Evolutionary conservation across 1,140 invertebrate species (phyloP).

Genomic region (Eupristina koningsbergeri): DNA sequence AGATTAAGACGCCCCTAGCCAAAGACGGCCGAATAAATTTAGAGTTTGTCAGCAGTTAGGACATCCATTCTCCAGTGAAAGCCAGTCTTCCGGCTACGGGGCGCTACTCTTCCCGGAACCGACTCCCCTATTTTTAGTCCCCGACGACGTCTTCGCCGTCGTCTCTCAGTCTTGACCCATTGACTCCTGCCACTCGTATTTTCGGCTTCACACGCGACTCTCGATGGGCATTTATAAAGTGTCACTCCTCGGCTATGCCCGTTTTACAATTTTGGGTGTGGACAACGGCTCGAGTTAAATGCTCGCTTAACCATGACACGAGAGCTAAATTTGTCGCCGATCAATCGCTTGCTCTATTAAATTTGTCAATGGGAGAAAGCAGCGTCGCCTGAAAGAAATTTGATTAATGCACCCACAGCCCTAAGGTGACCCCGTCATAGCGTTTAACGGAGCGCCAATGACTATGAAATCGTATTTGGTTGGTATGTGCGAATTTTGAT

Average conservation of each 20-base stretch:
- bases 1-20: constrained; percentile 1
- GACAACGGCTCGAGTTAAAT: neutral
- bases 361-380: neutral
- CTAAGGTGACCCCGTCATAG: too few relatives aligned
- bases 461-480: too few relatives aligned
- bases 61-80: constrained; percentile 9
- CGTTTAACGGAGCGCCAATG: too few relatives aligned
- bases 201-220: neutral
- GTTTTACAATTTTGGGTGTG: neutral
- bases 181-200: constrained; percentile 27
- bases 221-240: neutral
- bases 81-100: neutral
- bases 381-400: too few relatives aligned
- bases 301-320: neutral
- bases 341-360: too few relatives aligned
- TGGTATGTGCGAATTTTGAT: too few relatives aligned
- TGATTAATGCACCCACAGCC: too few relatives aligned
- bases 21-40: constrained; percentile 21
- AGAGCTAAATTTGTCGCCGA: too few relatives aligned
- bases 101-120: neutral
- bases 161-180: constrained; percentile 37
- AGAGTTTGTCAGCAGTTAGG: constrained; percentile 12
- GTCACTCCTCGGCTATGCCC: neutral
- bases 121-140: constrained; percentile 32
- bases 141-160: neutral